These are phyloP conservation scores for Phrynosoma platyrhinos DNA, from an alignment of 2,113 vertebrate genomes.

Conservation along the genomic window DNA sequence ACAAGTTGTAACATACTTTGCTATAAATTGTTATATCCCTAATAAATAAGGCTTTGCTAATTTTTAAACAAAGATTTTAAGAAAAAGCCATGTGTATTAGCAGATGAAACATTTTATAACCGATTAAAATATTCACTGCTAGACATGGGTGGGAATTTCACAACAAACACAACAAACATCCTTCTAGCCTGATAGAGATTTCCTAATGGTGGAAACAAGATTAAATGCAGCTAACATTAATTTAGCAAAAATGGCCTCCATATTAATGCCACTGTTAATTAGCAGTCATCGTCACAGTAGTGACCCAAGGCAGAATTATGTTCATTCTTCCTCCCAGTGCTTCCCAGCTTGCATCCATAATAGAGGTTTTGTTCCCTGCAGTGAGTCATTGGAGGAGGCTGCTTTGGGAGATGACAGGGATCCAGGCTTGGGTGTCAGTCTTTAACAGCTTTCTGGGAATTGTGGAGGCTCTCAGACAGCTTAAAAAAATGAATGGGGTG, in stretches of 20 bases:
- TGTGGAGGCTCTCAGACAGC: conserved; percentile 56
- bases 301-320: background rate
- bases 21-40: background rate
- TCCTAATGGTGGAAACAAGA: conserved; percentile 58
- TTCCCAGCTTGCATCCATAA: conserved; percentile 58
- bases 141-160: conserved; percentile 45
- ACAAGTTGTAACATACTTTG: no score
- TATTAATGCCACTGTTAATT: conserved; percentile 65
- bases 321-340: conserved; percentile 32
- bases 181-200: conserved; percentile 60
- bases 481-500: conserved; percentile 63
- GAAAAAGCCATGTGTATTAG: background rate
- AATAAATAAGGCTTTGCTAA: background rate
- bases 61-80: background rate
- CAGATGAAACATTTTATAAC: no score
- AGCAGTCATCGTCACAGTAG: conserved; percentile 64
- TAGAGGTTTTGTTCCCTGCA: conserved; percentile 33
- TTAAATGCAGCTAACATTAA: conserved; percentile 71
- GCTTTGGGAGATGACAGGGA: conserved; percentile 25
- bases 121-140: no score
- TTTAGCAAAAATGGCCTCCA: conserved; percentile 52
- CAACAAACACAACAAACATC: conserved; percentile 47
- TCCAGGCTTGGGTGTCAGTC: conserved; percentile 12
- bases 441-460: conserved; percentile 34
- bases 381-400: conserved; percentile 21